Percentiles rank a stretch among this genome's conserved stretches.
Conservation (phyloP, 2,888 invertebrate genomes). For the Serrognathus titanus region DNA sequence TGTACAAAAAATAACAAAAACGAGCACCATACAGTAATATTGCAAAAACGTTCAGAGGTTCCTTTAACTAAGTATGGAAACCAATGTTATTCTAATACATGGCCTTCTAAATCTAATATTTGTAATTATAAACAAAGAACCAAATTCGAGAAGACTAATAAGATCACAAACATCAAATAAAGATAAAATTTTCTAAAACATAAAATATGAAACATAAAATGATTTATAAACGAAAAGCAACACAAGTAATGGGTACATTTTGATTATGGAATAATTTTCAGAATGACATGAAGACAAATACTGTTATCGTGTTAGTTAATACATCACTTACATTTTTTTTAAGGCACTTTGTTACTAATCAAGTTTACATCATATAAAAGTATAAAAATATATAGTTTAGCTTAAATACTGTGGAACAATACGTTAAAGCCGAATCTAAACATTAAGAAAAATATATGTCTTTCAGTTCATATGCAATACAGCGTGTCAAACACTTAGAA, state of each 20-base stretch:
- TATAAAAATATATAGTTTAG: too few species aligned
- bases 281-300: too few species aligned
- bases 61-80: neutral
- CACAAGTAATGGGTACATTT: neutral
- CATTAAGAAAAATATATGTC: too few species aligned
- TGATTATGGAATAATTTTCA: neutral
- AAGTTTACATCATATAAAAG: too few species aligned
- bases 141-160: too few species aligned
- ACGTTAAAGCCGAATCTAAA: neutral
- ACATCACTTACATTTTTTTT: too few species aligned
- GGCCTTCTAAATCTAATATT: constrained; percentile 8
- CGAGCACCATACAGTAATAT: constrained; percentile 15
- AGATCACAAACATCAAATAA: too few species aligned
- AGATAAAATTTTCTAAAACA: constrained; percentile 1
- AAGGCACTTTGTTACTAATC: too few species aligned
- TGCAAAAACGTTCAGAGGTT: constrained; percentile 8
- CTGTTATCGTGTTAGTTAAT: too few species aligned
- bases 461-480: too few species aligned
- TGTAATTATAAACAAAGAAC: neutral
- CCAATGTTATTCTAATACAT: constrained; percentile 6
- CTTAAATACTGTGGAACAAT: neutral
- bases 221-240: neutral
- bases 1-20: constrained; percentile 9
- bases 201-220: constrained; percentile 6
- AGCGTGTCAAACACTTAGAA: too few species aligned